Percentiles rank a stretch among this genome's conserved stretches.
phyloP scores from a whole-genome alignment of 2,888 invertebrate genomes.

The Drosophila nr. perissopoda region DNA sequence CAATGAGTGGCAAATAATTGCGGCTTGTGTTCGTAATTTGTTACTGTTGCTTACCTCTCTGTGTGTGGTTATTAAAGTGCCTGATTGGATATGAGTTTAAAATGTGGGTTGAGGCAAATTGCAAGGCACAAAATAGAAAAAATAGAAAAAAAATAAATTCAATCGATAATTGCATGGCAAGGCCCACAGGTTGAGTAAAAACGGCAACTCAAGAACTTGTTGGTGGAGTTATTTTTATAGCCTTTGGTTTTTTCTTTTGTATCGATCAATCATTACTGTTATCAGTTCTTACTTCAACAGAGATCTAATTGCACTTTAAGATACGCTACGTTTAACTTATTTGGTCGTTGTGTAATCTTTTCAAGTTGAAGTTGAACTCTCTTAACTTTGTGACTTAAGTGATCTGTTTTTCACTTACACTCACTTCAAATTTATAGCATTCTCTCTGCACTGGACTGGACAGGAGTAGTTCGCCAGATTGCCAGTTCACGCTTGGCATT shows the following conservation, averaged over 20 bases:
- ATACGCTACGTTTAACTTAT: not conserved
- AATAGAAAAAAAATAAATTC: constrained; percentile 3
- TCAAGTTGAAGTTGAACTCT: not conserved
- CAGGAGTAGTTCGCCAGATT: not conserved
- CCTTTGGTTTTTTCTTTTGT: constrained; percentile 11
- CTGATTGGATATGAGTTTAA: constrained; percentile 69
- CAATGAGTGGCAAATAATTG: constrained; percentile 77
- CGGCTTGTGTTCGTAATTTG: constrained; percentile 62
- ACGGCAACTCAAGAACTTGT: constrained; percentile 52
- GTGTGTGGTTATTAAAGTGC: constrained; percentile 62
- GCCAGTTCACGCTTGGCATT: constrained; percentile 22
- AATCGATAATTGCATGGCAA: constrained; percentile 49
- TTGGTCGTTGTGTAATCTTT: not conserved
- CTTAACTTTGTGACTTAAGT: constrained; percentile 16
- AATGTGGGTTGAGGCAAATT: constrained; percentile 72
- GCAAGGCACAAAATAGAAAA: constrained; percentile 35
- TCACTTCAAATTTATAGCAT: constrained; percentile 25
- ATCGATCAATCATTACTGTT: constrained; percentile 10
- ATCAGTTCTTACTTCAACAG: not conserved
- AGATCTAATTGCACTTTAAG: not conserved
- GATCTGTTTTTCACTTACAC: constrained; percentile 27
- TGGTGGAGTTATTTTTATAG: constrained; percentile 11
- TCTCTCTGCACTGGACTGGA: not conserved
- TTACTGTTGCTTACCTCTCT: constrained; percentile 47
- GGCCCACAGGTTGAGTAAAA: constrained; percentile 58